A percentile compares a stretch with the other conserved stretches of the same genome.
phyloP scores from a whole-genome alignment of 2,797 vertebrate species.

The Chelon labrosus region DNA sequence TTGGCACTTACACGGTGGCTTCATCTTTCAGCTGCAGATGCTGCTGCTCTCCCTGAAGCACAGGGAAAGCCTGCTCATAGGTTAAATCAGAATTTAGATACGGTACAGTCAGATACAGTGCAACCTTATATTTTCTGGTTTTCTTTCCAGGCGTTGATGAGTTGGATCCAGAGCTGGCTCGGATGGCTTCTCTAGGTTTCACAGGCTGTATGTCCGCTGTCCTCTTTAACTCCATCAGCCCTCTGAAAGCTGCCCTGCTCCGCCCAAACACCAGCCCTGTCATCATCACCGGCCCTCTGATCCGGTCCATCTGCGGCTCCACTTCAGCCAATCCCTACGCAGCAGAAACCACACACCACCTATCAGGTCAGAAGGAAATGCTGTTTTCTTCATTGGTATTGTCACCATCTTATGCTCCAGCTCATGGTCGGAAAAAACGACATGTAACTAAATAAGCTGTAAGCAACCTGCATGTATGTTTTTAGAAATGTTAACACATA shows the following conservation, averaged over 20 bases:
- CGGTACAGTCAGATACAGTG: background rate
- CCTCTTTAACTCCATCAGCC: slow-evolving; percentile 91
- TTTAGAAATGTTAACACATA: too few species aligned
- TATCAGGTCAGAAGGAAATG: slow-evolving; percentile 84
- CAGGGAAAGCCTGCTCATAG: too few species aligned
- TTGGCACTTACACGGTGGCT: too few species aligned
- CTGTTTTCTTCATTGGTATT: background rate
- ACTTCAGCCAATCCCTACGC: slow-evolving; percentile 82
- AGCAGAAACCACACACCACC: slow-evolving; percentile 89
- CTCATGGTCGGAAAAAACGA: too few species aligned
- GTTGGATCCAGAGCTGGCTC: slow-evolving; percentile 88
- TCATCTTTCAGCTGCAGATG: too few species aligned
- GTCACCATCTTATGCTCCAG: background rate
- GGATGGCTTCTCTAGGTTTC: slow-evolving; percentile 89
- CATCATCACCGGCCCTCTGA: slow-evolving; percentile 84
- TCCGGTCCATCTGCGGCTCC: slow-evolving; percentile 87
- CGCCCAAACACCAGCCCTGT: slow-evolving; percentile 82
- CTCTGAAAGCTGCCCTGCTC: slow-evolving; percentile 91
- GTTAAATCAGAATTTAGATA: too few species aligned
- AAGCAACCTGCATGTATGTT: too few species aligned
- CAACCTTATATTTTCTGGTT: background rate
- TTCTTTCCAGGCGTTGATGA: slow-evolving; percentile 79
- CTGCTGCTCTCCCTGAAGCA: too few species aligned
- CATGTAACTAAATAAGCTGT: too few species aligned
- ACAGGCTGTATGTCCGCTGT: slow-evolving; percentile 93